Percentiles rank a stretch among this genome's conserved stretches.
phyloP scores from a whole-genome alignment of 2,888 invertebrate genomes.

The Cryptus armator region DNA sequence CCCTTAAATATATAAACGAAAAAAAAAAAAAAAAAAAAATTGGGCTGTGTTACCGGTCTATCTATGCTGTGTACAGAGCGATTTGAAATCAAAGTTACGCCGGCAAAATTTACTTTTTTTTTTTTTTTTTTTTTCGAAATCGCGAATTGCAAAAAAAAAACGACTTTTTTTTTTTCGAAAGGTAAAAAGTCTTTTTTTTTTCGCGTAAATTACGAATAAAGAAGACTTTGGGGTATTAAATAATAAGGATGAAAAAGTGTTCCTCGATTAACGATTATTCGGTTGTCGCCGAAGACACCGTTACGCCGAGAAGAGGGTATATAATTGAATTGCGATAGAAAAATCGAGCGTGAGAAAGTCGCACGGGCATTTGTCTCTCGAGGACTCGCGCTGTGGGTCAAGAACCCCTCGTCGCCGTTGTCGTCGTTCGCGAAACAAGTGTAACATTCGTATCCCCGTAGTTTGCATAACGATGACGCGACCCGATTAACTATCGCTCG shows the following conservation, averaged over 20 bases:
- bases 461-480: slow-evolving; percentile 68
- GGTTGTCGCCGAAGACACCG: not conserved
- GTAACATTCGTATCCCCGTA: slow-evolving; percentile 56
- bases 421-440: slow-evolving; percentile 38
- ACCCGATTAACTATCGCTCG: slow-evolving; percentile 52
- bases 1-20: slow-evolving; percentile 7
- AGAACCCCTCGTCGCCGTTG: slow-evolving; percentile 61
- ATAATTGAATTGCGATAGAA: not conserved
- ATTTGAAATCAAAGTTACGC: slow-evolving; percentile 37
- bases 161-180: not conserved
- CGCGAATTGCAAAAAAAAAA: not conserved
- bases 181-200: not conserved
- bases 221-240: not conserved
- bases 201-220: not conserved
- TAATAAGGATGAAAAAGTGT: not conserved
- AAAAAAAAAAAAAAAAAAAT: slow-evolving; percentile 55
- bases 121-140: not conserved
- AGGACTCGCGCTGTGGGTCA: slow-evolving; percentile 69
- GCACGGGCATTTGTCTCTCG: slow-evolving; percentile 57
- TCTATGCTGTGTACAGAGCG: slow-evolving; percentile 2
- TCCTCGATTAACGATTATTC: slow-evolving; percentile 21
- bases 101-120: not conserved
- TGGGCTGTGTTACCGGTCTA: not conserved
- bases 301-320: not conserved
- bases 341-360: slow-evolving; percentile 72